phyloP scores from a whole-genome alignment of 2,797 vertebrate genomes.

The Halcyon badia region DNA sequence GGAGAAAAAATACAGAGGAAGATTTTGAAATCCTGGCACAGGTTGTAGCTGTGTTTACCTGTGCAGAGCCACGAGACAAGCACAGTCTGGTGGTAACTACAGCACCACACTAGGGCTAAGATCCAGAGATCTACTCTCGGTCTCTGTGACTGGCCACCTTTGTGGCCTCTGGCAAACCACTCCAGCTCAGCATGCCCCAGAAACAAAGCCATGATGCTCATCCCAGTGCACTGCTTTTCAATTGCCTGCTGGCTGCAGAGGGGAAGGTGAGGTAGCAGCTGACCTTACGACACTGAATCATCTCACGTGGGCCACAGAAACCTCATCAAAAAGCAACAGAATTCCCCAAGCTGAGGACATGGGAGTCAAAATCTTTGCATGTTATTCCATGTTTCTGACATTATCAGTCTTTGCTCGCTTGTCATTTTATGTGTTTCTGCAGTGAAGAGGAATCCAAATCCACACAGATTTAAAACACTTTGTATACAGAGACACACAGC shows the following conservation, averaged over 20 bases:
- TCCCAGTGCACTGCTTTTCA: neutral
- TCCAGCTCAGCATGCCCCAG: neutral
- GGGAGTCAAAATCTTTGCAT: neutral
- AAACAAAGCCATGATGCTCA: neutral
- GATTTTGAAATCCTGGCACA: neutral
- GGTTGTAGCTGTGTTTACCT: neutral
- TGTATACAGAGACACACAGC: neutral
- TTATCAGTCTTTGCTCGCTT: neutral
- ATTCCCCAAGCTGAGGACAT: neutral
- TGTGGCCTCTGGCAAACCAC: neutral
- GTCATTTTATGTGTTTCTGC: neutral
- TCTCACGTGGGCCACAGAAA: neutral
- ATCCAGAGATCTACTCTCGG: neutral
- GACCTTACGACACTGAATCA: neutral
- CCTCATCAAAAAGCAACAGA: neutral
- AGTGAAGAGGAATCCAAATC: neutral
- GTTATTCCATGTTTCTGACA: neutral
- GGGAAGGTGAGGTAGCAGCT: rapidly evolving
- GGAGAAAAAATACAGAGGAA: neutral
- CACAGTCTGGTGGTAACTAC: neutral
- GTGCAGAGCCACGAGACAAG: neutral
- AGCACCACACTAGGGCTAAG: neutral
- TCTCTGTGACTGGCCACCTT: neutral
- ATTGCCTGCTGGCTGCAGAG: neutral
- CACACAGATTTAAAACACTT: neutral